Percentiles rank a stretch among this genome's conserved stretches.
These are phyloP conservation scores for Pardalotus punctatus DNA, from an alignment of 2,113 vertebrate genomes.

Conservation along the genomic window DNA sequence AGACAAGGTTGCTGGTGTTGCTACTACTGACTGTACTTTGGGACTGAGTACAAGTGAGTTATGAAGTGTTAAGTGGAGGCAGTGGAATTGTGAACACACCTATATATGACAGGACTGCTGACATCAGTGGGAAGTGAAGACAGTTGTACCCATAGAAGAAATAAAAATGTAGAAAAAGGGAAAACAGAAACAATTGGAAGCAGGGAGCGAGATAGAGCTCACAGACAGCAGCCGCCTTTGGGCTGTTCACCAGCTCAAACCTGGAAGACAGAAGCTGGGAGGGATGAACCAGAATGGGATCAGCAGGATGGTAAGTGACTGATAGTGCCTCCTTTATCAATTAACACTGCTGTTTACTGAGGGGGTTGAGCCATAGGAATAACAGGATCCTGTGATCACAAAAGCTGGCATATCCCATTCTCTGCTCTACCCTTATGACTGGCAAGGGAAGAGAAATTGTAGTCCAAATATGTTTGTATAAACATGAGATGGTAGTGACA, in stretches of 20 bases:
- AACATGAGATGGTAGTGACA: neutral
- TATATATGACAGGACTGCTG: slow-evolving; percentile 40
- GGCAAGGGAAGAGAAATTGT: neutral
- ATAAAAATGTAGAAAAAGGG: slow-evolving; percentile 8
- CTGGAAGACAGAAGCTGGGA: neutral
- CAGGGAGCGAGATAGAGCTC: neutral
- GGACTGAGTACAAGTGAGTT: slow-evolving; percentile 31
- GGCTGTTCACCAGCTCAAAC: neutral
- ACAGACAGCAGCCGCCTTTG: neutral
- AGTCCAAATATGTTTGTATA: neutral
- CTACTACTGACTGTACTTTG: neutral
- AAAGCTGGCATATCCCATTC: neutral
- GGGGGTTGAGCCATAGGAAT: neutral
- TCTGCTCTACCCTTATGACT: neutral
- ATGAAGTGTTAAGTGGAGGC: slow-evolving; percentile 51
- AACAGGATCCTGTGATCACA: neutral
- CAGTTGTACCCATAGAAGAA: slow-evolving; percentile 49
- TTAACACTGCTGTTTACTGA: neutral
- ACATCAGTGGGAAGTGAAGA: slow-evolving; percentile 61
- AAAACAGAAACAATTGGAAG: slow-evolving; percentile 30
- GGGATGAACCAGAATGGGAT: neutral
- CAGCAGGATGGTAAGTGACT: neutral
- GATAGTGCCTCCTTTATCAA: neutral
- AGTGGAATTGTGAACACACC: slow-evolving; percentile 55
- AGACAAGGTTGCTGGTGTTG: slow-evolving; percentile 47